Base-by-base conservation (phyloP, 2,888 invertebrate species). In the Trachelus iudaicus region DNA sequence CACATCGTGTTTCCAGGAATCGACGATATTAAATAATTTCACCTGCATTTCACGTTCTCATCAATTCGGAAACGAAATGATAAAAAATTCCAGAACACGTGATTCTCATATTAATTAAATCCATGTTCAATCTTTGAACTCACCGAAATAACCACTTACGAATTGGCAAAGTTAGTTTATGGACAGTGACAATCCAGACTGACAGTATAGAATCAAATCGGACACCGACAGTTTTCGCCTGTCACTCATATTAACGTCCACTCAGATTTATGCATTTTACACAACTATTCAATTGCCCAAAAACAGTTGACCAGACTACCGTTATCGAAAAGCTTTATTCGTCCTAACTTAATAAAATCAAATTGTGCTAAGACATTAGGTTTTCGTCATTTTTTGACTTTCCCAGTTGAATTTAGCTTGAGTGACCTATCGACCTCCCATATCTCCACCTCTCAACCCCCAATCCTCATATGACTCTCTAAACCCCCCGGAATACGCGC, bases 401-500 rank as follows among this genome's bases (percentile, higher is more conserved):
- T 56, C 9, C 23, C 2, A 56, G 23, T 56, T 9, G 23, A 56
- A 56, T 56, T 23, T 56, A 56, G 23, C 23, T 56, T 6, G 56
- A 56, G 56, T 23, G 56, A 56, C 23, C 56, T 56, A 56, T 56
- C 56, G 23, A 56, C 56, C 9, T 56, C 23, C 56, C 56, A 56
- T 56, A 56, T 23, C 23, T 56, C 56, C 56, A 56, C 56, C 56
- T 56, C 23, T 56, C 56, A 56, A 56, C 9, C 23, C 56, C 23
- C 23, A 56, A 23, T 23, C 56, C 56, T 56, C 56, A 56, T 56
- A 23, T 56, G 56, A 23, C 34, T 15, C 71, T 31, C 31, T 34
- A 12, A 1, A 71, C 75, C 73, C 77, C 75, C 80, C 77, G 75
- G 15, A 31, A 23, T n/a, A 23, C 34, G 33, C 81, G 56, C 56